Conservation (phyloP, 2,797 vertebrate species). For the Hydrophis major region DNA sequence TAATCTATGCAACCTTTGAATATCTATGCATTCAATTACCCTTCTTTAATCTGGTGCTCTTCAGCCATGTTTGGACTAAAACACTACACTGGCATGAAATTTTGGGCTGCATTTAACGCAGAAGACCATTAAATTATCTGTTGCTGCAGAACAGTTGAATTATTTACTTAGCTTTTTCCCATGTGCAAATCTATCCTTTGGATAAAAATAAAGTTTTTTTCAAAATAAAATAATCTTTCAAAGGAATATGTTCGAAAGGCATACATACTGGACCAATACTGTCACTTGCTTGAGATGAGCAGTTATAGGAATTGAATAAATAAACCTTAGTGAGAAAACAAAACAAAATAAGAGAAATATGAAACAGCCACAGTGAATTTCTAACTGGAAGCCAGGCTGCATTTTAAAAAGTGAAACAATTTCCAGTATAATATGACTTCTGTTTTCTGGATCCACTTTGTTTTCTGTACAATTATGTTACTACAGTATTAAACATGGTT, state of each 20-base stretch:
- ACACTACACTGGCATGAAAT: neutral
- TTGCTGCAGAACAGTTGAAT: neutral
- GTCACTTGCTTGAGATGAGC: neutral
- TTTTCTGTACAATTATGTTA: slow-evolving; percentile 25
- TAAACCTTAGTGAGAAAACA: slow-evolving; percentile 1
- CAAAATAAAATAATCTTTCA: neutral
- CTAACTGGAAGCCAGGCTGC: slow-evolving; percentile 16
- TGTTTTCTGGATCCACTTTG: neutral
- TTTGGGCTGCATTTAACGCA: neutral
- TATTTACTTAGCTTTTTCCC: neutral
- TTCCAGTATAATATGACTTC: slow-evolving; percentile 8
- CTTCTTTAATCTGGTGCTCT: neutral
- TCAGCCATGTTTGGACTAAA: neutral
- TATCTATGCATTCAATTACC: neutral
- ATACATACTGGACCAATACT: neutral
- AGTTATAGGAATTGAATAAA: neutral
- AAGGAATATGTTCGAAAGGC: neutral
- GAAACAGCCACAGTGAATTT: neutral
- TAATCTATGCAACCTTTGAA: neutral
- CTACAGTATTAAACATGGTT: slow-evolving; percentile 2
- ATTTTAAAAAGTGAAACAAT: slow-evolving; percentile 6
- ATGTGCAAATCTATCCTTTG: neutral
- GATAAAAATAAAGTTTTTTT: neutral
- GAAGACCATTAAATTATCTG: neutral
- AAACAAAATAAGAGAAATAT: slow-evolving; percentile 13